phyloP scores from a whole-genome alignment of 1,140 invertebrate genomes.

The Schlechtendalia chinensis region DNA sequence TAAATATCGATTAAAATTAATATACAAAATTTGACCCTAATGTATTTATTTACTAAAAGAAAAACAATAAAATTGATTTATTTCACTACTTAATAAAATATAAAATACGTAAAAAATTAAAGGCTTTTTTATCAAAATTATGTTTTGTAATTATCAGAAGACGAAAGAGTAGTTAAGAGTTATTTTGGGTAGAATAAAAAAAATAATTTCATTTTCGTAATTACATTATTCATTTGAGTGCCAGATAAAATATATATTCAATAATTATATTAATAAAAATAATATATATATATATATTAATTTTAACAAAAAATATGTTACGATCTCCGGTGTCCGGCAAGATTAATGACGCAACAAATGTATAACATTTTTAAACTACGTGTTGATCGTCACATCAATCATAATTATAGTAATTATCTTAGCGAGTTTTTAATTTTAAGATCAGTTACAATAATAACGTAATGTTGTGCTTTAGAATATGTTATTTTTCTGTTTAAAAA shows the following conservation, averaged over 20 bases:
- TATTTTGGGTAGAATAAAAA: background rate
- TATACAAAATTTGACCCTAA: background rate
- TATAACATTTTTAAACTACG: no score
- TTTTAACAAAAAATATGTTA: no score
- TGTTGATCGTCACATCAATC: no score
- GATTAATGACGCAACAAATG: no score
- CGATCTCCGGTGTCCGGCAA: no score
- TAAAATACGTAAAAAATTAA: background rate
- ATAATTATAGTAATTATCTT: no score
- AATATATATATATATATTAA: no score
- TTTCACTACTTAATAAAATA: conserved; percentile 4
- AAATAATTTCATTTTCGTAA: background rate
- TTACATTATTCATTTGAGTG: background rate
- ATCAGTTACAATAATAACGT: no score
- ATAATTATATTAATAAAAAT: no score
- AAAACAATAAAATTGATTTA: background rate
- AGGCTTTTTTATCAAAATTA: background rate
- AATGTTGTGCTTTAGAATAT: no score
- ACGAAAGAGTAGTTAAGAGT: conserved; percentile 22
- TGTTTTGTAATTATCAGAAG: conserved; percentile 26
- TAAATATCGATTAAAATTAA: background rate
- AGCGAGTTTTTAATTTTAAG: no score
- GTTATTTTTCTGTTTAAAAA: no score
- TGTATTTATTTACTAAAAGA: background rate
- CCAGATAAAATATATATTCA: background rate